Evolutionary conservation across 1,140 invertebrate genomes (phyloP), one percentile per base, ranked within the genome.

Genomic region (Diuraphis noxia): DNA sequence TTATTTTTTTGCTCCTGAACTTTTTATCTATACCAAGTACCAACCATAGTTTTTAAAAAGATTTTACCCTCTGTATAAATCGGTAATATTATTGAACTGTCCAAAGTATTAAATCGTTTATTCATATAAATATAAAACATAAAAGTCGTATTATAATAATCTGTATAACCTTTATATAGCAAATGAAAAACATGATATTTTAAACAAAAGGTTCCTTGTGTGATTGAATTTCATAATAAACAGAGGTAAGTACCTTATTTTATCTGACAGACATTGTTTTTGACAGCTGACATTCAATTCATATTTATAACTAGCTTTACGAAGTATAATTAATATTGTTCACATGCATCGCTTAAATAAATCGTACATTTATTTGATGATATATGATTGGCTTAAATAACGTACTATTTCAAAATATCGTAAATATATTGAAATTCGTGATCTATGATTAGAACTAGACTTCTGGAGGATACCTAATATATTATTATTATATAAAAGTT

Each of bases 251-350:
- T 82, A 41, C 36, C 9, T 82, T 13, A 38, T 38, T 30, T n/a
- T 25, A 52, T 86, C 23, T 86, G 84, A 86, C 84, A 86, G 21
- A 25, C 84, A 46, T n/a, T 86, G 84, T 86, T 86, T 86, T 86
- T 52, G 84, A 86, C 84, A 52, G 49, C 34, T 52, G 84, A 36
- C 43, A 52, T 86, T 52, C 19, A 49, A 46, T 86, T 86, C 19
- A 36, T 36, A 86, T 86, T 86, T 86, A 10, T 52, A 36, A 36
- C 43, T 43, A n/a, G 40, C 3, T 79, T n/a, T 43, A n/a, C 13
- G 10, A 86, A 52, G n/a, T 46, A 49, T n/a, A 13, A 21, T 46
- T 84, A 86, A 86, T 85, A 30, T 25, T 8, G 82, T 82, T 38
- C 40, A 82, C 56, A 63, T 63, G 23, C 5, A 77, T 36, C 6